These are phyloP conservation scores for Euleptes europaea DNA, from an alignment of 2,113 vertebrate species.

Conservation along the genomic window DNA sequence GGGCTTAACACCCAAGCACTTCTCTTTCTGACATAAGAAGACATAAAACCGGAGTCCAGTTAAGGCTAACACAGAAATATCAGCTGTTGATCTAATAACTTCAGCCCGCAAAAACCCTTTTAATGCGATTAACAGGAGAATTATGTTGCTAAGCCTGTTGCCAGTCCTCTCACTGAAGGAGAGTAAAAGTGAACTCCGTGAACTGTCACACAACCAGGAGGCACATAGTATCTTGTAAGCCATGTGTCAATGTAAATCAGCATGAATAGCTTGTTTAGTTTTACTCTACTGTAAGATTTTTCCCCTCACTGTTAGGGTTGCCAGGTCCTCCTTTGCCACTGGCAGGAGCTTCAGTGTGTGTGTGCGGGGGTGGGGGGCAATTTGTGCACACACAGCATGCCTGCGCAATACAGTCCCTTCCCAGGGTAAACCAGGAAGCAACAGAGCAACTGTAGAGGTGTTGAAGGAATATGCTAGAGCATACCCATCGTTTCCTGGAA, in stretches of 20 bases:
- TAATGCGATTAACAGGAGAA: constrained; percentile 60
- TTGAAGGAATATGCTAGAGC: too few relatives aligned
- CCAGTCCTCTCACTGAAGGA: constrained; percentile 17
- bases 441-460: too few relatives aligned
- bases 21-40: constrained; percentile 32
- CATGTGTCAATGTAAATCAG: not conserved
- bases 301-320: too few relatives aligned
- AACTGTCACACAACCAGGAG: constrained; percentile 11
- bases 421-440: too few relatives aligned
- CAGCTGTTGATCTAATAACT: constrained; percentile 55
- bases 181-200: constrained; percentile 29
- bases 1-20: constrained; percentile 4
- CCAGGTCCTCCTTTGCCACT: too few relatives aligned
- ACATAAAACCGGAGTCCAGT: constrained; percentile 19
- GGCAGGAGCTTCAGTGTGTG: too few relatives aligned
- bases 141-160: constrained; percentile 31
- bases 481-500: too few relatives aligned
- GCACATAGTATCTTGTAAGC: not conserved
- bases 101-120: constrained; percentile 41
- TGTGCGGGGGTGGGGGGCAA: too few relatives aligned
- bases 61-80: constrained; percentile 24
- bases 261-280: not conserved
- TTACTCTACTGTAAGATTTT: too few relatives aligned
- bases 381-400: too few relatives aligned
- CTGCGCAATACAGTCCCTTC: too few relatives aligned